Conservation (phyloP, 1,140 invertebrate genomes). For the Cydia fagiglandana region DNA sequence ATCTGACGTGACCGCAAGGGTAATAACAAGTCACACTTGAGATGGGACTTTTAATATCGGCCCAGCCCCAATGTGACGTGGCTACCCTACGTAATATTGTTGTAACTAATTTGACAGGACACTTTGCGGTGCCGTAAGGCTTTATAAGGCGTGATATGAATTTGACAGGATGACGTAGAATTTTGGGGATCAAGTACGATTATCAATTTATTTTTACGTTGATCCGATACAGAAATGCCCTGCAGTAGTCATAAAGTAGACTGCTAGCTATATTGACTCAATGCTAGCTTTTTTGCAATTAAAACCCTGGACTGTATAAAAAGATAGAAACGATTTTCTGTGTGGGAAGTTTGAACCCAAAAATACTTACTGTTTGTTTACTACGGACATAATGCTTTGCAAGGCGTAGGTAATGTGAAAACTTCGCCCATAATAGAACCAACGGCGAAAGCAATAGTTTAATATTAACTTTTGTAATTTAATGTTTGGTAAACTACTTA, state of each 20-base stretch:
- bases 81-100: conserved; percentile 33
- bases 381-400: conserved; percentile 6
- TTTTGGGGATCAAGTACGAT: not conserved
- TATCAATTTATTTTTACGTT: not conserved
- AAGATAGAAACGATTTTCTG: not conserved
- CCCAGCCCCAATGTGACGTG: conserved; percentile 34
- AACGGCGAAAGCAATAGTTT: not conserved
- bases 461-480: conserved; percentile 26
- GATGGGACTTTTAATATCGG: conserved; percentile 50
- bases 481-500: conserved; percentile 15
- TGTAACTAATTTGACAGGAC: conserved; percentile 41
- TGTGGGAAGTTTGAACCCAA: conserved; percentile 7
- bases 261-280: too few relatives aligned
- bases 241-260: too few relatives aligned
- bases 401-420: conserved; percentile 10
- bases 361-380: conserved; percentile 16
- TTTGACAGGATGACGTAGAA: conserved; percentile 27
- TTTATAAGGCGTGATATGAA: conserved; percentile 35
- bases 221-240: not conserved
- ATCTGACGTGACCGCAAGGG: conserved; percentile 43
- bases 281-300: not conserved
- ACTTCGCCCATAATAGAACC: conserved; percentile 24
- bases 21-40: conserved; percentile 44
- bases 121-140: conserved; percentile 23
- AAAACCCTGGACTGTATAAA: not conserved